Evolutionary conservation across 2,797 vertebrate species (phyloP), one percentile per base, ranked within the genome.

Genomic region (Carduelis carduelis): DNA sequence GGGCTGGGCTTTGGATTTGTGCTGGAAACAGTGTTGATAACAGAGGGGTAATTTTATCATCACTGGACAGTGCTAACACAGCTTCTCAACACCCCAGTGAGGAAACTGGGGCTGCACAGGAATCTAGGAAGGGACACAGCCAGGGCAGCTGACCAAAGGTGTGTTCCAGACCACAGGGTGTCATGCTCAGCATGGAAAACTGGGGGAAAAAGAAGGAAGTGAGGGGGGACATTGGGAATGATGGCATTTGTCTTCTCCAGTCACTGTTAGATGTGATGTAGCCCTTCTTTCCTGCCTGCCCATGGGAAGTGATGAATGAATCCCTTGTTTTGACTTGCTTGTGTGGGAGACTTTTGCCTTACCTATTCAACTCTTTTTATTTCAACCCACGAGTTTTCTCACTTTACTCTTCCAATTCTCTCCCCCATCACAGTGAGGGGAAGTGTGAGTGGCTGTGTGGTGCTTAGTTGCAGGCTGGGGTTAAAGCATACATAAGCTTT

Each of bases 221-320:
- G 0, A 11, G 8, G 7, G 8, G 6, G 7, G 12, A 32, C 4
- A 1, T 52, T 35, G 14, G 10, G 34, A 21, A 14, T 26, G 34
- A 7, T 64, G 69, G 11, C 14, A 4, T 43, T 69, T 59, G 39
- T 37, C 52, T 35, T 47, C 44, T 8, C 22, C 9, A 41, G 39
- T 16, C 39, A 7, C 30, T 46, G 26, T n/a, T 26, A 41, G 14
- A n/a, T 6, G 20, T 47, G 34, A 30, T 70, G 39, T 8, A n/a
- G 27, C 17, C 23, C 34, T 47, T 27, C 50, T 53, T 47, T 59
- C 39, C 52, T 64, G 16, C 34, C 64, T 82, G 30, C 39, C 46
- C 23, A 43, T 30, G 44, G 57, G 39, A 70, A 64, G 50, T 27
- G 57, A 32, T 70, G 77, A 91, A 82, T 64, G 52, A 87, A 70